phyloP scores from a whole-genome alignment of 2,888 invertebrate species.

The Lacanobia oleracea region DNA sequence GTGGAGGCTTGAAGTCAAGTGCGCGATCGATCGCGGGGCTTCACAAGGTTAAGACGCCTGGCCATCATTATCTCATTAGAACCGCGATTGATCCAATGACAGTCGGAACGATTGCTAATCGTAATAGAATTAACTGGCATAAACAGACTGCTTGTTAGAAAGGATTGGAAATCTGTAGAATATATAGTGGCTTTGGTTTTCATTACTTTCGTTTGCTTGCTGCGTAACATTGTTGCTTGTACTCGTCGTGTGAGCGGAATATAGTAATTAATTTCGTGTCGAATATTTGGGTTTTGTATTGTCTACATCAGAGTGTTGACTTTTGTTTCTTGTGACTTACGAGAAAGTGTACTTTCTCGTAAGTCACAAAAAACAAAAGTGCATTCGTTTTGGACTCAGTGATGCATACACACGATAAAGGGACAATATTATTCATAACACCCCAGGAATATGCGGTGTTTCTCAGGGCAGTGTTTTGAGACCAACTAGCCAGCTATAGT shows the following conservation, averaged over 20 bases:
- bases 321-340: too few species aligned
- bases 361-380: too few species aligned
- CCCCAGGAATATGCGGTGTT: not conserved
- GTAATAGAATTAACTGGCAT: constrained; percentile 25
- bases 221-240: not conserved
- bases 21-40: constrained; percentile 74
- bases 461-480: not conserved
- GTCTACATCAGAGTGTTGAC: not conserved
- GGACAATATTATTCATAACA: not conserved
- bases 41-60: constrained; percentile 76
- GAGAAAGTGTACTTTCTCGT: too few species aligned
- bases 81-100: constrained; percentile 39
- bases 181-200: not conserved
- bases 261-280: too few species aligned
- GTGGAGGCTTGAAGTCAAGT: constrained; percentile 47
- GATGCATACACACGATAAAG: not conserved
- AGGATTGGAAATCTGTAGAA: not conserved
- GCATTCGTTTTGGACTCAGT: not conserved
- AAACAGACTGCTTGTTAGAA: not conserved
- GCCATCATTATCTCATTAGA: constrained; percentile 75
- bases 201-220: not conserved
- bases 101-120: constrained; percentile 33
- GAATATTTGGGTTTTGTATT: not conserved
- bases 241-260: too few species aligned
- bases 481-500: not conserved